A percentile compares a stretch with the other conserved stretches of the same genome.
These are phyloP conservation scores for Ptilorrhoa leucosticta DNA, from an alignment of 2,113 vertebrate species.

Conservation along the genomic window DNA sequence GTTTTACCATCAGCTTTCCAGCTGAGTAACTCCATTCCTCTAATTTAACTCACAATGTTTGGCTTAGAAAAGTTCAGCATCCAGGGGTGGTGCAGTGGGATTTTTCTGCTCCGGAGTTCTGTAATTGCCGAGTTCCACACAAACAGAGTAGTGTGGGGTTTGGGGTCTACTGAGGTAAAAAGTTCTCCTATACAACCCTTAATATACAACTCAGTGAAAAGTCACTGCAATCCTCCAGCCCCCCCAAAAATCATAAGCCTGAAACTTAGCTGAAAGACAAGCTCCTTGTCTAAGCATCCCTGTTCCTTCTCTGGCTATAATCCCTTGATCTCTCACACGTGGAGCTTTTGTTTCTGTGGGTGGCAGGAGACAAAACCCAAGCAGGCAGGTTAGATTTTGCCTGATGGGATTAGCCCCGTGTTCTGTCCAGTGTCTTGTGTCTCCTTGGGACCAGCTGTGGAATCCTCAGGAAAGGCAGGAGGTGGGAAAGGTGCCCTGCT, in stretches of 20 bases:
- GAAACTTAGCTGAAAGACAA: neutral
- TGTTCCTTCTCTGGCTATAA: neutral
- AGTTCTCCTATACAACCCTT: neutral
- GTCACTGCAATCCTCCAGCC: neutral
- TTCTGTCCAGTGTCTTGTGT: neutral
- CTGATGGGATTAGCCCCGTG: neutral
- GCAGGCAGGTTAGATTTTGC: neutral
- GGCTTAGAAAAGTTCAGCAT: neutral
- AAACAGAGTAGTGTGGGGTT: neutral
- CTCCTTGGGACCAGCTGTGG: neutral
- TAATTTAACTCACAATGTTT: neutral
- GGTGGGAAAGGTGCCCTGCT: neutral
- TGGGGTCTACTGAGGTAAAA: neutral
- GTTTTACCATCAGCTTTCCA: neutral
- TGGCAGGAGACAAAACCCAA: neutral
- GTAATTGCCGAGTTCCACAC: neutral
- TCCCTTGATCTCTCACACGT: neutral
- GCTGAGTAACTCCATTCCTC: neutral
- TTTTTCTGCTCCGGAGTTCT: neutral
- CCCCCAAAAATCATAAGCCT: neutral
- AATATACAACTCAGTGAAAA: neutral
- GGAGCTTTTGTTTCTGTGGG: neutral
- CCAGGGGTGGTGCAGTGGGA: rapidly evolving
- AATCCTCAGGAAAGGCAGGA: neutral
- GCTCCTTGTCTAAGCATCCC: neutral